These are phyloP conservation scores for Thera obeliscata DNA, from an alignment of 2,888 invertebrate species.

Conservation along the genomic window DNA sequence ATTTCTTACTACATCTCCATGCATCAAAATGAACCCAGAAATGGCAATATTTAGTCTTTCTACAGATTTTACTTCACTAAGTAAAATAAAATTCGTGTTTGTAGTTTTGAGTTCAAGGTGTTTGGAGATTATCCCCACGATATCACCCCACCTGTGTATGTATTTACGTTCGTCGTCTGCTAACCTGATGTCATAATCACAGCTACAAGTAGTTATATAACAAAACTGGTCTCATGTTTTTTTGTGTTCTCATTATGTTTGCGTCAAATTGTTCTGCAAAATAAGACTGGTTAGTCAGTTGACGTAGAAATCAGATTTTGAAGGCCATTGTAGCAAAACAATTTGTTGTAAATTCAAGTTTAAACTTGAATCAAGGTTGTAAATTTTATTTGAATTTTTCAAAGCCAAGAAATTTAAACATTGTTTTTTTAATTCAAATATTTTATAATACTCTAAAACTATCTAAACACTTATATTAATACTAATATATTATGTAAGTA, in stretches of 20 bases:
- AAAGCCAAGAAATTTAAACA: too few relatives aligned
- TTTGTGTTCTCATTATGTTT: slow-evolving; percentile 60
- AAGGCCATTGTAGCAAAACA: slow-evolving; percentile 41
- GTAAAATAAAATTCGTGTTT: background rate
- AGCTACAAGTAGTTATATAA: slow-evolving; percentile 48
- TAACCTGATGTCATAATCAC: slow-evolving; percentile 60
- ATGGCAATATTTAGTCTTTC: background rate
- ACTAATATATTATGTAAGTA: too few relatives aligned
- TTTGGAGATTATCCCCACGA: background rate
- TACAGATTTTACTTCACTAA: too few relatives aligned
- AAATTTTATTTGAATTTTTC: too few relatives aligned
- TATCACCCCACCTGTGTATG: background rate
- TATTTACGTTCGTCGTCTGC: slow-evolving; percentile 39
- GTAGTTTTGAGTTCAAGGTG: slow-evolving; percentile 2
- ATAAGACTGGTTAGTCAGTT: slow-evolving; percentile 33
- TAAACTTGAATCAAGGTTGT: too few relatives aligned
- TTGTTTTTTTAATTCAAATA: too few relatives aligned
- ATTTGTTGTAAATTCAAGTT: background rate
- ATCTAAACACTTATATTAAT: too few relatives aligned
- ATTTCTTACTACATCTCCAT: too few relatives aligned
- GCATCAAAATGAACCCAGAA: too few relatives aligned
- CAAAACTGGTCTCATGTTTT: slow-evolving; percentile 61
- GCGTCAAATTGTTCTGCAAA: slow-evolving; percentile 52
- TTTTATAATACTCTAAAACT: too few relatives aligned
- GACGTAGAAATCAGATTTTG: slow-evolving; percentile 33